Evolutionary conservation across 2,113 vertebrate species (phyloP).

Genomic region (Pontoporia blainvillei): DNA sequence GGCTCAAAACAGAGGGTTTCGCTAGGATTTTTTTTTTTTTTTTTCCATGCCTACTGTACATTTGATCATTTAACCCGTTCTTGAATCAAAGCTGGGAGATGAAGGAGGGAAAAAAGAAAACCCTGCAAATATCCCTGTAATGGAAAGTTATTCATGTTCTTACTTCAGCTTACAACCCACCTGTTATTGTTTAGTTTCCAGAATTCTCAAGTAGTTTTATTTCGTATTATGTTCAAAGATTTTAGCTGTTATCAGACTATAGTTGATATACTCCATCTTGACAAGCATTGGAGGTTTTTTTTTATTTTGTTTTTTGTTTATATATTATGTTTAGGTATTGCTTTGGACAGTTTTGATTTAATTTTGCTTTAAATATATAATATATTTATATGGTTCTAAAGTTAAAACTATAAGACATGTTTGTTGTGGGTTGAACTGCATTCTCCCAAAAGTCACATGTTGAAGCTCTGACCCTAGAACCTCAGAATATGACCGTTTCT

Average conservation of each 20-base stretch:
- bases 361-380: neutral
- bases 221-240: neutral
- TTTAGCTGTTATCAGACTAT: neutral
- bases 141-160: neutral
- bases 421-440: rapidly evolving
- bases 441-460: neutral
- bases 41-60: too few species aligned
- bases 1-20: neutral
- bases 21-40: neutral
- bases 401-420: neutral
- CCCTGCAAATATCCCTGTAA: too few species aligned
- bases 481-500: neutral
- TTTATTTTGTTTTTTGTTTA: neutral
- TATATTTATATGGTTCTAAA: neutral
- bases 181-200: neutral
- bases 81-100: neutral
- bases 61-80: neutral
- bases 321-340: neutral
- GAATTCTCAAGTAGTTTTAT: neutral
- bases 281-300: too few species aligned
- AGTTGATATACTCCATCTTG: neutral
- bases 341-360: neutral
- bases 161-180: neutral
- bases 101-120: neutral
- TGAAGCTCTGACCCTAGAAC: neutral